Percentiles rank a stretch among this genome's conserved stretches.
Conservation (phyloP, 1,140 invertebrate species). For the Drosophila leontia region DNA sequence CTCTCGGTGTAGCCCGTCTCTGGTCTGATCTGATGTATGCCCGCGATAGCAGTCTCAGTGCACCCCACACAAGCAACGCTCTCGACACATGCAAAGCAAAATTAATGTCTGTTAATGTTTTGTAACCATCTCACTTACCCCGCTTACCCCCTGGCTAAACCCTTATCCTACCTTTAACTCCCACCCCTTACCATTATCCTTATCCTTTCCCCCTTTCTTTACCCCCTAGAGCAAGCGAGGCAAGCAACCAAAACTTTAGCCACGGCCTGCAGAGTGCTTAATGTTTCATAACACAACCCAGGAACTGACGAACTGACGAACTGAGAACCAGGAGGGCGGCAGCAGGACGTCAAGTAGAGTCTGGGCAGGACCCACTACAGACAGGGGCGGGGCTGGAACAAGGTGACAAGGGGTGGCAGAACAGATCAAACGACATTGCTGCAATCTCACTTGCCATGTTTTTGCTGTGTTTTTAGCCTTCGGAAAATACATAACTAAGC, state of each 20-base stretch:
- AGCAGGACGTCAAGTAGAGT: slow-evolving; percentile 18
- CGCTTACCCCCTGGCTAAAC: neutral
- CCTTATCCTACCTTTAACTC: neutral
- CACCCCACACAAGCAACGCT: slow-evolving; percentile 20
- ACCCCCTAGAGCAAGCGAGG: neutral
- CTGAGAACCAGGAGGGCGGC: neutral
- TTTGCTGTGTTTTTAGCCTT: too few species aligned
- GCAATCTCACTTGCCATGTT: slow-evolving; percentile 1
- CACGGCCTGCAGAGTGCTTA: slow-evolving; percentile 72
- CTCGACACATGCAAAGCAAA: slow-evolving; percentile 48
- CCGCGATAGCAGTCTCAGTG: slow-evolving; percentile 6
- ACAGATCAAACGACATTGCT: slow-evolving; percentile 6
- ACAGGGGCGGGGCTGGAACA: neutral
- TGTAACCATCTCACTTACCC: slow-evolving; percentile 40
- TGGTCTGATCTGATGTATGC: slow-evolving; percentile 34
- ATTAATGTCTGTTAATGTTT: slow-evolving; percentile 79
- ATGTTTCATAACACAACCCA: slow-evolving; percentile 74
- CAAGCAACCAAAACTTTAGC: slow-evolving; percentile 40
- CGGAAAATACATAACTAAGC: neutral
- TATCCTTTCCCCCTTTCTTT: neutral
- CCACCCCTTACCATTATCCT: neutral
- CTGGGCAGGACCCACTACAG: slow-evolving; percentile 29
- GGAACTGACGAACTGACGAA: slow-evolving; percentile 8
- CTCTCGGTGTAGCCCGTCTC: neutral
- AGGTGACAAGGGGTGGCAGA: slow-evolving; percentile 1